phyloP scores from a whole-genome alignment of 2,797 vertebrate genomes.

The Halcyon leucocephala region DNA sequence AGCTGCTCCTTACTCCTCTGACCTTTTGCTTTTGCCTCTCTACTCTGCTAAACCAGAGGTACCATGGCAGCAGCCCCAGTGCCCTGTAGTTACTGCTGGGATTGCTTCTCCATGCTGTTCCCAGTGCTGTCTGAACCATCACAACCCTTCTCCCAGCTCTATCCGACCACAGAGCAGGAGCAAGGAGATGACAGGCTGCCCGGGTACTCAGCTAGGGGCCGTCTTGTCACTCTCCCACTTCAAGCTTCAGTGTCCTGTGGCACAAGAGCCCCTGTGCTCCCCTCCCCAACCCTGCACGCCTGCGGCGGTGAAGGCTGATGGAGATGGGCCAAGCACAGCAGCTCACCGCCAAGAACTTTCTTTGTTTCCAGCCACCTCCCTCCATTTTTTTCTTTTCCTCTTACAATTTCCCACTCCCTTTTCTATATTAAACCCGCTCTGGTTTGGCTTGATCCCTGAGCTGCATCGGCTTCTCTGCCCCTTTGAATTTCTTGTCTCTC shows the following conservation, averaged over 20 bases:
- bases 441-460: background rate
- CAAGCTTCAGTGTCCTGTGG: rapidly evolving
- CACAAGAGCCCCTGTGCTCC: background rate
- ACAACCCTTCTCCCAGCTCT: background rate
- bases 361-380: slow-evolving; percentile 76
- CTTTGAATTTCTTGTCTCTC: background rate
- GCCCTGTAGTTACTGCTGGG: background rate
- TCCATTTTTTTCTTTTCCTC: slow-evolving; percentile 35
- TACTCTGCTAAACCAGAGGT: background rate
- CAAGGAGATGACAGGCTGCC: background rate
- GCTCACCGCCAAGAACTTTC: slow-evolving; percentile 58
- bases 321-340: slow-evolving; percentile 67
- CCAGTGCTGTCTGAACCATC: rapidly evolving
- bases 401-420: slow-evolving; percentile 62
- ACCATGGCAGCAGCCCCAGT: background rate
- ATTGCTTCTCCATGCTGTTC: rapidly evolving
- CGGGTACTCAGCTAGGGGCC: rapidly evolving
- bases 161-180: background rate
- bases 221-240: background rate
- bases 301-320: slow-evolving; percentile 7
- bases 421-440: background rate
- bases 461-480: background rate
- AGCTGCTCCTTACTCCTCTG: background rate
- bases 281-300: slow-evolving; percentile 32
- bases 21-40: background rate